Base-by-base conservation (phyloP, 2,113 vertebrate species). In the Arvicanthis niloticus region DNA sequence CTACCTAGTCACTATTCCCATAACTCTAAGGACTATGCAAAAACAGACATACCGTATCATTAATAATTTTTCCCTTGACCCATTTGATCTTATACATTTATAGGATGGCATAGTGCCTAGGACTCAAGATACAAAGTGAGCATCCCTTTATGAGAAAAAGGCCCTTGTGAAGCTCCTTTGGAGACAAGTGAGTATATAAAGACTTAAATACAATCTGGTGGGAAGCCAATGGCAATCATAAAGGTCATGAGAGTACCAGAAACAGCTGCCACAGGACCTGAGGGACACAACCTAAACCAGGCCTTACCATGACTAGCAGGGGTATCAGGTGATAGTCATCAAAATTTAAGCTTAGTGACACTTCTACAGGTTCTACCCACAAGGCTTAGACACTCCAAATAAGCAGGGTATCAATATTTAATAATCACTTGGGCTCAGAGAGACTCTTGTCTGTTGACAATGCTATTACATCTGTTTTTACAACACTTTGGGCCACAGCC, bases 371-470 rank as follows among this genome's bases (percentile, higher is more conserved):
- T 77, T 95, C 87, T 88, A 91, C 10, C 40, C 19, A 85, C 51
- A 76, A 95, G 34, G 34, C 51, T 21, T 78, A 21, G 91, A n/a
- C 60, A 73, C 8, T 34, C 68, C 62, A 84, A 42, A 81, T 17
- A 72, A 60, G 56, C 4, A 97, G 40, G 75, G 12, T 72, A 62
- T 45, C 9, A 31, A 48, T 3, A 48, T 3, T 88, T 5, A 48
- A 0, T 88, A 13, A 89, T 82, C 48, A 62, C 78, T 56, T 85
- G 75, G 21, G 56, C 80, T 96, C 88, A 94, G 40, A 94, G 37
- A n/a, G 2, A 42, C 65, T 93, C 24, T 65, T 93, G 87, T 89
- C 77, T 62, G 5, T 53, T 90, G 77, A 97, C 96, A 93, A 10
- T 60, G 37, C 62, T 1, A 3, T 7, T 53, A 91, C 19, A 24